A percentile compares a stretch with the other conserved stretches of the same genome.
These are phyloP conservation scores for Myanophis thanlyinensis DNA, from an alignment of 2,113 vertebrate genomes.

Conservation along the genomic window DNA sequence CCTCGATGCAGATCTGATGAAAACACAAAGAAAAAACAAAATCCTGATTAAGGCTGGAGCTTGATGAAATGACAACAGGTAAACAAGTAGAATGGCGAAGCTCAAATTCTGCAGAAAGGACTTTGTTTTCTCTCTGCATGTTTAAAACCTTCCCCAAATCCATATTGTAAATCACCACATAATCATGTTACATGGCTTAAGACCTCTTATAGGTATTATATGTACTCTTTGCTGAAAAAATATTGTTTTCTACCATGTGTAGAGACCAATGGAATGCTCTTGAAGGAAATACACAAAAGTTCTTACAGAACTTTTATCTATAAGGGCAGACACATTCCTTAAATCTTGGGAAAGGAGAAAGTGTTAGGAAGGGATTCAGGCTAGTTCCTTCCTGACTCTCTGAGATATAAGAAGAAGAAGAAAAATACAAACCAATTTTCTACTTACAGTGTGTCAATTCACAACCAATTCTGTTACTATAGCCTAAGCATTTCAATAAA, in stretches of 20 bases:
- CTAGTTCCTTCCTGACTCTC: not conserved
- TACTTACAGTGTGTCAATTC: not conserved
- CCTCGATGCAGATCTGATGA: slow-evolving; percentile 87
- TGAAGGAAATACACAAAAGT: not conserved
- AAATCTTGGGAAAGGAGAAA: too few relatives aligned
- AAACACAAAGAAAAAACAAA: slow-evolving; percentile 27
- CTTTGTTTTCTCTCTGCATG: not conserved
- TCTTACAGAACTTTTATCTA: too few relatives aligned
- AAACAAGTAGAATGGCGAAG: not conserved
- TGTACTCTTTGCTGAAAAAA: not conserved
- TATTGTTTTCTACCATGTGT: not conserved
- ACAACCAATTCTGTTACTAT: not conserved
- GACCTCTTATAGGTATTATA: not conserved
- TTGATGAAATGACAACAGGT: fast-evolving
- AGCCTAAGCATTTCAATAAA: not conserved
- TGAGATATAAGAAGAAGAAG: not conserved
- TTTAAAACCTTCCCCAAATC: not conserved
- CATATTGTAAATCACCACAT: not conserved
- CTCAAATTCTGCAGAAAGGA: not conserved
- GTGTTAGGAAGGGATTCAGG: not conserved
- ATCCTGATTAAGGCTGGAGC: not conserved
- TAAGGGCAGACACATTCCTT: too few relatives aligned
- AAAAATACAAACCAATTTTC: not conserved
- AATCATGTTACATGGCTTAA: not conserved
- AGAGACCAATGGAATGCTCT: not conserved